These are phyloP conservation scores for Drosophila neocordata DNA, from an alignment of 1,140 invertebrate species.

Conservation along the genomic window DNA sequence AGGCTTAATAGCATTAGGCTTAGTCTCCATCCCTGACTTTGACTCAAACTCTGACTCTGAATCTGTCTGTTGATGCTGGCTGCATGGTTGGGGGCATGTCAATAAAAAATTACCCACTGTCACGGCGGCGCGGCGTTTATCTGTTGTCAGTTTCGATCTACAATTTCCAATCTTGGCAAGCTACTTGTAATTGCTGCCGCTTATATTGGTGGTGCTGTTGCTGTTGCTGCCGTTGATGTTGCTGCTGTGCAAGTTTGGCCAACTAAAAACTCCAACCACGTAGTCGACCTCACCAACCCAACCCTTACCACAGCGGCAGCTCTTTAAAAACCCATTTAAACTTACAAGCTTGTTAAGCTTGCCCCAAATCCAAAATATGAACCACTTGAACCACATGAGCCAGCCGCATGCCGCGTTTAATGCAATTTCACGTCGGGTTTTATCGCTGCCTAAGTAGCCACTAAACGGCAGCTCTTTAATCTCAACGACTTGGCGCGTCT, in stretches of 20 bases:
- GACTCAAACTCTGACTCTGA: background rate
- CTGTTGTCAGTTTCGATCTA: constrained; percentile 52
- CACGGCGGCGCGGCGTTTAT: constrained; percentile 35
- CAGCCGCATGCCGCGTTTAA: constrained; percentile 51
- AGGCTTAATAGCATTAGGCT: constrained; percentile 68
- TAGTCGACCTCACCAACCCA: background rate
- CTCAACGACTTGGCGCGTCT: constrained; percentile 69
- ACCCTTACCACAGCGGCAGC: constrained; percentile 45
- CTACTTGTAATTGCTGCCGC: constrained; percentile 72
- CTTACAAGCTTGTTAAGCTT: constrained; percentile 81
- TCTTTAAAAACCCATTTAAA: constrained; percentile 78
- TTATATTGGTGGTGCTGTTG: background rate
- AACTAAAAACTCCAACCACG: background rate
- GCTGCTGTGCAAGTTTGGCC: constrained; percentile 54
- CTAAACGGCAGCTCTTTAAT: constrained; percentile 81
- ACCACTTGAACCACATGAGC: constrained; percentile 30
- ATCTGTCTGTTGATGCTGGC: constrained; percentile 22
- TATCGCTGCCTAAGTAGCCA: constrained; percentile 78
- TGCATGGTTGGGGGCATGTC: constrained; percentile 32
- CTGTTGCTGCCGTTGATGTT: constrained; percentile 14
- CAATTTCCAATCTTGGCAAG: constrained; percentile 62
- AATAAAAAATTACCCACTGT: constrained; percentile 64
- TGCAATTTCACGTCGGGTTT: constrained; percentile 78
- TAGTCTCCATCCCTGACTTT: background rate
- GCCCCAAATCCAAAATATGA: constrained; percentile 61